Percentiles rank a stretch among this genome's conserved stretches.
Evolutionary conservation across 2,113 vertebrate genomes (phyloP).

Genomic region (Eurypyga helias): DNA sequence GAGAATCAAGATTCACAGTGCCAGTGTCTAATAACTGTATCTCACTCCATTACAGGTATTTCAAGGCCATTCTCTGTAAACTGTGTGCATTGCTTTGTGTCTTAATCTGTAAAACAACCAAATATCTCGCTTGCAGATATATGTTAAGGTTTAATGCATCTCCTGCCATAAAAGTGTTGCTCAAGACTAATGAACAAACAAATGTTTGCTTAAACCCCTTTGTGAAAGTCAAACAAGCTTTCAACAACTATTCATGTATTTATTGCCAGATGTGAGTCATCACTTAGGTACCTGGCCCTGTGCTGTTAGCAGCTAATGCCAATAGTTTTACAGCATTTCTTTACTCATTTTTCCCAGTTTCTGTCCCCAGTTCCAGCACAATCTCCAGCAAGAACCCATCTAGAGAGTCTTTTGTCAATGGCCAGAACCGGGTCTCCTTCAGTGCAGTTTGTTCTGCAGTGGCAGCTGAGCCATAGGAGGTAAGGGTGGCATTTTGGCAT

Average conservation of each 20-base stretch:
- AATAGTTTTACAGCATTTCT: slow-evolving; percentile 57
- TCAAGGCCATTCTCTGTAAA: slow-evolving; percentile 69
- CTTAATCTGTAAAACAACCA: slow-evolving; percentile 77
- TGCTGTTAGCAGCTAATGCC: slow-evolving; percentile 66
- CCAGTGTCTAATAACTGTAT: slow-evolving; percentile 73
- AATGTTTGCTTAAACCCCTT: slow-evolving; percentile 80
- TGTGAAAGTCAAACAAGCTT: slow-evolving; percentile 81
- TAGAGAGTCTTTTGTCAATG: slow-evolving; percentile 57
- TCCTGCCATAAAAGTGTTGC: slow-evolving; percentile 75
- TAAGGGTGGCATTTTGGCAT: slow-evolving; percentile 51
- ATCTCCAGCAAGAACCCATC: slow-evolving; percentile 59
- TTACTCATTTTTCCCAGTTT: slow-evolving; percentile 1
- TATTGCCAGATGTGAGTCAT: slow-evolving; percentile 78
- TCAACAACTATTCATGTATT: slow-evolving; percentile 77
- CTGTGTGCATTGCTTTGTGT: slow-evolving; percentile 58
- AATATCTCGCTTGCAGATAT: slow-evolving; percentile 60
- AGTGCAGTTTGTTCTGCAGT: not conserved
- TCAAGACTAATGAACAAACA: slow-evolving; percentile 81
- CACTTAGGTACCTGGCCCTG: slow-evolving; percentile 66
- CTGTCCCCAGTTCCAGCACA: slow-evolving; percentile 42
- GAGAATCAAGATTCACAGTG: slow-evolving; percentile 72
- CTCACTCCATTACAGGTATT: slow-evolving; percentile 78
- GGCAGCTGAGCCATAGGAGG: slow-evolving; percentile 45
- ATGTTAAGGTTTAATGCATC: slow-evolving; percentile 80
- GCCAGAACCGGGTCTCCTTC: slow-evolving; percentile 53